A percentile compares a stretch with the other conserved stretches of the same genome.
Conservation (phyloP, 53 echinoderm and acorn worm species). For the Henricia sp. region DNA sequence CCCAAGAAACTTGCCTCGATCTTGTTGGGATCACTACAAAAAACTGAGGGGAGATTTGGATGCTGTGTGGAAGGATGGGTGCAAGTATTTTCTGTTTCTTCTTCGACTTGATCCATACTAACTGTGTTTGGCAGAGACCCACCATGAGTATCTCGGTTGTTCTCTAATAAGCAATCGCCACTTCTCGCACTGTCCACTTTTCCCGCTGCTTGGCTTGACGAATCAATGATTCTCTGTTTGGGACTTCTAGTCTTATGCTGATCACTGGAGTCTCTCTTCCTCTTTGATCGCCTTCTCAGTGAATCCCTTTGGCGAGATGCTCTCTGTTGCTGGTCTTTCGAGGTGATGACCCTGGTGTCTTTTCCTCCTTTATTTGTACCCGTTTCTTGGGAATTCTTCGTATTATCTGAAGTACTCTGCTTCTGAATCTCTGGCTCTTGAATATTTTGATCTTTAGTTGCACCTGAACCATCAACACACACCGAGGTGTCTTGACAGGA, state of each 20-base stretch:
- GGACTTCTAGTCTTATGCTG: not conserved
- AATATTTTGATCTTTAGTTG: not conserved
- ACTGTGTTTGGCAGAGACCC: not conserved
- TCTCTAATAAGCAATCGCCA: not conserved
- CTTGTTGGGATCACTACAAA: slow-evolving; percentile 71
- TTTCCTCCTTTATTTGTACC: not conserved
- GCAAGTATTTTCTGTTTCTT: not conserved
- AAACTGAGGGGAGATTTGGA: slow-evolving; percentile 54
- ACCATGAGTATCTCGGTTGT: not conserved
- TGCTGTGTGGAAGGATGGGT: slow-evolving; percentile 5
- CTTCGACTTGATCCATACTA: not conserved
- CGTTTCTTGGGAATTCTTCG: not conserved
- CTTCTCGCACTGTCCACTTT: not conserved
- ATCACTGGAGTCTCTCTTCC: slow-evolving; percentile 45
- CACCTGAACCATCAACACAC: no score
- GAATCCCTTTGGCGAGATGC: not conserved
- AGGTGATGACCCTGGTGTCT: not conserved
- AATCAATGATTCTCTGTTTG: not conserved
- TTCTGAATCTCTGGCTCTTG: not conserved
- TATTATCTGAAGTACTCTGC: not conserved
- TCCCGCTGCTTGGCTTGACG: not conserved
- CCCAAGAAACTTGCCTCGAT: slow-evolving; percentile 76
- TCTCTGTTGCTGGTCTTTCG: not conserved
- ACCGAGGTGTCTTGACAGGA: not conserved
- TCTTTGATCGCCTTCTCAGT: not conserved